These are phyloP conservation scores for Gonioctena quinquepunctata DNA, from an alignment of 1,140 invertebrate species.

Conservation along the genomic window DNA sequence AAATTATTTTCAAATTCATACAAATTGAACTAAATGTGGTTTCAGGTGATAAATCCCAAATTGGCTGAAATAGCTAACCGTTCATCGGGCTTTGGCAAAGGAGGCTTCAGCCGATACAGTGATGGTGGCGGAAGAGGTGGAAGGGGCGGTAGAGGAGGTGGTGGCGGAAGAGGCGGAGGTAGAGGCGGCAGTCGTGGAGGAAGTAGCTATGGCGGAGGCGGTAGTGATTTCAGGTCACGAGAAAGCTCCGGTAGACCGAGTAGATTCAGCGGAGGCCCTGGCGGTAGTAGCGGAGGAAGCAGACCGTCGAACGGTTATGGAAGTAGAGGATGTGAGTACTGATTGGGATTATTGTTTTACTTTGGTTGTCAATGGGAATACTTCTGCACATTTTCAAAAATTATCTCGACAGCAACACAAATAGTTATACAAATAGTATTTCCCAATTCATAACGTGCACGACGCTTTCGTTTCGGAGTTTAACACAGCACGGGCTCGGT, in stretches of 20 bases:
- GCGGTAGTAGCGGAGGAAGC: conserved; percentile 15
- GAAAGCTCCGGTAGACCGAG: conserved; percentile 38
- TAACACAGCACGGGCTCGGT: too few species aligned
- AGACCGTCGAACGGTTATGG: conserved; percentile 34
- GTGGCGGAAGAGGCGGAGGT: conserved; percentile 29
- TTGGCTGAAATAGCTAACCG: conserved; percentile 58
- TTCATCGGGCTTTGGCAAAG: conserved; percentile 24
- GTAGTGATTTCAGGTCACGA: conserved; percentile 14
- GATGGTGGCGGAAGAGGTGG: conserved; percentile 23
- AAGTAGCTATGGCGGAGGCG: not conserved
- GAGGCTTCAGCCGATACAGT: conserved; percentile 29
- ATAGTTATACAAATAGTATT: too few species aligned
- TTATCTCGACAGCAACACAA: too few species aligned
- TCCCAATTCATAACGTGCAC: too few species aligned
- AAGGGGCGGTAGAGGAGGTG: conserved; percentile 31
- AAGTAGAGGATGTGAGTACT: conserved; percentile 25
- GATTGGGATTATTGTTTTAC: too few species aligned
- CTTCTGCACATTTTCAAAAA: too few species aligned
- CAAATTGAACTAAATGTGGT: too few species aligned
- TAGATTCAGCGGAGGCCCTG: conserved; percentile 31
- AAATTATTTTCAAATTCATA: conserved; percentile 4
- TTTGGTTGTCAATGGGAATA: too few species aligned
- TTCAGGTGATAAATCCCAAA: conserved; percentile 71
- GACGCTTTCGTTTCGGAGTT: too few species aligned
- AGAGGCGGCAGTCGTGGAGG: not conserved